These are phyloP conservation scores for Meiosimyza decipiens DNA, from an alignment of 2,888 invertebrate species.

Conservation along the genomic window DNA sequence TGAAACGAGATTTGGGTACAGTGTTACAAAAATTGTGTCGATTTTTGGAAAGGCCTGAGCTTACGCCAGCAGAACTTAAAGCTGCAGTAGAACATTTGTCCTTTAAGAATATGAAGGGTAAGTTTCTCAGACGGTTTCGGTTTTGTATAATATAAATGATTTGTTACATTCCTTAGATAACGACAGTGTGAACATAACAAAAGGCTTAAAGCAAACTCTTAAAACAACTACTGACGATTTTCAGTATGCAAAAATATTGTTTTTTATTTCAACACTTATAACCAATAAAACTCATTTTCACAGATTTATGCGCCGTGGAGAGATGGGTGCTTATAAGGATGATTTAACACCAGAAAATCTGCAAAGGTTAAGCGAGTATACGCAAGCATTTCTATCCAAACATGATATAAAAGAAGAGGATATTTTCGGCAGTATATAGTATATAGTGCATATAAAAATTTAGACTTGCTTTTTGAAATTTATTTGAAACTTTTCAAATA, in stretches of 20 bases:
- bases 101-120: slow-evolving; percentile 49
- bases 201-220: neutral
- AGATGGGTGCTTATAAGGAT: slow-evolving; percentile 36
- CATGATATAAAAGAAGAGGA: slow-evolving; percentile 43
- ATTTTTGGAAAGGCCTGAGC: slow-evolving; percentile 39
- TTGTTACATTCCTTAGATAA: neutral
- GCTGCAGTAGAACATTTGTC: slow-evolving; percentile 42
- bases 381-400: slow-evolving; percentile 25
- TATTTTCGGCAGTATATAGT: slow-evolving; percentile 41
- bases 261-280: slow-evolving; percentile 8
- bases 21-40: slow-evolving; percentile 43
- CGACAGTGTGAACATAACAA: neutral
- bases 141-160: neutral
- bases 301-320: slow-evolving; percentile 46
- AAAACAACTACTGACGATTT: neutral
- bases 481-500: too few relatives aligned
- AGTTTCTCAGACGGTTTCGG: neutral
- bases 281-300: neutral
- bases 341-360: slow-evolving; percentile 40
- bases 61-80: slow-evolving; percentile 38
- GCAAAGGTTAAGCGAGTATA: slow-evolving; percentile 43
- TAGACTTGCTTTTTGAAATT: too few relatives aligned
- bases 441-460: too few relatives aligned
- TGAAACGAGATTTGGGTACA: slow-evolving; percentile 48
- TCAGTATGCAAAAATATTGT: neutral